Base-by-base conservation (phyloP, 2,797 vertebrate species). In the Kryptolebias ocellatus region DNA sequence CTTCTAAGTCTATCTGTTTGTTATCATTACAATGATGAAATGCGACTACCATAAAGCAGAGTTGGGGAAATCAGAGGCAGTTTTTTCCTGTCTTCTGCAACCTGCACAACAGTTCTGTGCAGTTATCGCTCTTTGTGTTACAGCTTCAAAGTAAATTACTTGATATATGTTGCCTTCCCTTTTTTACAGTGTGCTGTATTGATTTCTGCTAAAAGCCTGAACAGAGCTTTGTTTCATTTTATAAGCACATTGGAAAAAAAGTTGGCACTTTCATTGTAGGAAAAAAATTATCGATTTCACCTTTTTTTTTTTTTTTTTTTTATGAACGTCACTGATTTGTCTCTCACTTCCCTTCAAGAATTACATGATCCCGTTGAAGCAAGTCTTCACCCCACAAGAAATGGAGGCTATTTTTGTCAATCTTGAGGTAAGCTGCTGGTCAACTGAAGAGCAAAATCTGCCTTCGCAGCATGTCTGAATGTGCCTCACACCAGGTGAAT, bases 361-460 rank as follows among this genome's bases (percentile, higher is more conserved):
- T 84, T 98, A 99, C 51, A 96, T 99, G 96, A 94, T 93, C 57
- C 97, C 98, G 0, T 73, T 99, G 90, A 94, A 95, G 85, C 94
- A 94, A 80, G 94, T 98, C n/a, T 92, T 99, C 81, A 95, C 88
- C 77, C 92, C 94, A 0, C 94, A 95, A 0, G 98, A 99, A 67
- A 96, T 98, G 95, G 95, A 95, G 53, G 93, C 96, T 3, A 94
- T 99, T 88, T 99, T 99, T 83, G 96, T 98, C 87, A 99, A 99
- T 82, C 88, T 99, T 49, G 98, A 98, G 96, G 98, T 97, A 87
- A 87, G 92, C 72, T 31, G 9, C 7, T 15, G 24, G 7, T 2
- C 64, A 58, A 20, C 45, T 44, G 12, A 18, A 44, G 17, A 34
- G 58, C 45, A 31, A 63, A 61, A 7, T 3, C 47, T 53, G 29